Evolutionary conservation across 2,888 invertebrate genomes (phyloP), one percentile per base, ranked within the genome.

Genomic region (Empis livida): DNA sequence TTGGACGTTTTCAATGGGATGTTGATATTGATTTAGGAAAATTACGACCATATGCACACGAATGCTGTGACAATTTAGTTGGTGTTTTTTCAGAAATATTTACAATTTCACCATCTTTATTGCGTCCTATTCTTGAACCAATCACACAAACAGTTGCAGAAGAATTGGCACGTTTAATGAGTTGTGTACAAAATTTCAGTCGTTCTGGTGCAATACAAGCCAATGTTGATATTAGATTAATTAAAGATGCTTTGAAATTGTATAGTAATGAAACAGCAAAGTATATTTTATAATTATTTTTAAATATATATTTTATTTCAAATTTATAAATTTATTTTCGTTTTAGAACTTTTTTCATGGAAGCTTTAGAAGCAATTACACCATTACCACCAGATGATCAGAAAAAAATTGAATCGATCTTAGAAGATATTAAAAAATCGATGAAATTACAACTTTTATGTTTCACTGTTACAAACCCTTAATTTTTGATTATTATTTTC

Each of bases 91-190:
- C 68, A 0, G 70, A 70, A 50, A 67, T 69, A 56, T 77, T 75
- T 41, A 68, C 72, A 14, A 78, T 84, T 45, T 88, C 89, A 6
- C 82, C 86, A 2, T 78, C 81, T 17, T 76, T 93, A 64, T 77
- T 93, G 55, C 76, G 80, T 17, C 78, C 80, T 54, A 78, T 84
- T 31, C 61, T 82, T 41, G 78, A 80, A 15, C 81, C 84, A 58
- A 87, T 95, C 55, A 84, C 93, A 41, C 88, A 93, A 73, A 90
- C 88, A 0, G 88, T 95, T 49, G 86, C 89, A 53, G 93, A 95
- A 71, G 95, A 96, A 72, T 72, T 95, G 52, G 84, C 89, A 39
- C 77, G 95, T 11, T 75, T 96, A 11, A 86, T 91, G 73, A 81
- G 83, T 35, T 87, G 88, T 64, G 84, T 85, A 11, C 74, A 75